These are phyloP conservation scores for Patagioenas fasciata DNA, from an alignment of 2,113 vertebrate genomes.

Conservation along the genomic window DNA sequence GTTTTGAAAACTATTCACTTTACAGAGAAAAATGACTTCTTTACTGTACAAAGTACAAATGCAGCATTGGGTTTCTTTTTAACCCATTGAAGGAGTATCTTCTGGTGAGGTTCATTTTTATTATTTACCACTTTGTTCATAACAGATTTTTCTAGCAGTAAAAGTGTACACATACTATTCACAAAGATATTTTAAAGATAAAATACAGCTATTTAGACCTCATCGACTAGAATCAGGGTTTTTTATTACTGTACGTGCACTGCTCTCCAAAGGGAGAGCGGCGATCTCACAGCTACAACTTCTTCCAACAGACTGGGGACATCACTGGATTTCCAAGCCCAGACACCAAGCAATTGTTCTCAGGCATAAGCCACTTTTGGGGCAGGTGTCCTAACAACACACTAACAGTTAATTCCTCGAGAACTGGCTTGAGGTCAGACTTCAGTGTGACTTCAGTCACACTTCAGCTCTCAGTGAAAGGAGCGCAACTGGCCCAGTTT, in stretches of 20 bases:
- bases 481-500: accelerated
- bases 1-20: background rate
- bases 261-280: background rate
- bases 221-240: background rate
- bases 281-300: background rate
- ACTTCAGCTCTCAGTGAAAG: accelerated
- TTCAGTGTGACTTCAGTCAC: too few species aligned
- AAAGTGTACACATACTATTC: background rate
- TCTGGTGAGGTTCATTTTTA: background rate
- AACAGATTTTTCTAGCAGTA: background rate
- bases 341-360: background rate
- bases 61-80: background rate
- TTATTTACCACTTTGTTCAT: background rate
- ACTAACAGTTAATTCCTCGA: background rate
- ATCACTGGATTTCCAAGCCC: background rate
- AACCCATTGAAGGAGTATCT: background rate
- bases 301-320: background rate
- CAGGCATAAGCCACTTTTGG: background rate
- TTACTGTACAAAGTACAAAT: background rate
- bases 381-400: background rate
- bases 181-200: background rate
- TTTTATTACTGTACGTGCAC: background rate
- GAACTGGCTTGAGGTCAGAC: background rate
- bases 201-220: background rate
- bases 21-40: background rate